Conservation (phyloP, 2,113 vertebrate species). For the Glaucomys volans region DNA sequence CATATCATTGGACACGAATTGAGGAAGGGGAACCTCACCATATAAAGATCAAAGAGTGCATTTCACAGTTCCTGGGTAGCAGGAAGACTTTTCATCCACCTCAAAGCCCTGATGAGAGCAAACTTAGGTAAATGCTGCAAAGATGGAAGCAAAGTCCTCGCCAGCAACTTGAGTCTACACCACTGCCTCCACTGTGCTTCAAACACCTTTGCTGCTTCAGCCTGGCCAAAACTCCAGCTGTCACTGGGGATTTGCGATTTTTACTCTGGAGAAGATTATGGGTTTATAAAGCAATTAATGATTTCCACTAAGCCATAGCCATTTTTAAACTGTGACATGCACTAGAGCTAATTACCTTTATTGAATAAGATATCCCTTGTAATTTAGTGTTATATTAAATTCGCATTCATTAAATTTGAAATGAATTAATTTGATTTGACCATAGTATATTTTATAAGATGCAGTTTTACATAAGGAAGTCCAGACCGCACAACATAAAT, state of each 20-base stretch:
- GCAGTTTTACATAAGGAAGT: neutral
- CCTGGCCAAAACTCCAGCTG: neutral
- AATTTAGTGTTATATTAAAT: slow-evolving; percentile 4
- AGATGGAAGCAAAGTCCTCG: neutral
- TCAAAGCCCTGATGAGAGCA: neutral
- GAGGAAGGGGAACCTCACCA: neutral
- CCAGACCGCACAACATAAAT: neutral
- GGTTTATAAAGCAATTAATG: slow-evolving; percentile 39
- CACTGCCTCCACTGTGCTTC: neutral
- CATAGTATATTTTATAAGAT: neutral
- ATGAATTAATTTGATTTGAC: slow-evolving; percentile 20
- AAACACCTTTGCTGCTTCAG: neutral
- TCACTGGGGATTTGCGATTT: neutral
- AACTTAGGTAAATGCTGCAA: neutral
- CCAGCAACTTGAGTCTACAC: fast-evolving
- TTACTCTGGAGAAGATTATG: neutral
- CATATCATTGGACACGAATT: neutral
- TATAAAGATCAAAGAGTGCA: neutral
- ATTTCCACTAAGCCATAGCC: neutral
- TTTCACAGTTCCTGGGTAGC: neutral
- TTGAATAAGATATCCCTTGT: neutral
- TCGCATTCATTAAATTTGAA: neutral
- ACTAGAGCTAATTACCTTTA: neutral
- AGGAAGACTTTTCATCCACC: no score
- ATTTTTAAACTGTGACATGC: neutral